Evolutionary conservation across 2,797 vertebrate species (phyloP).

Genomic region (Clamator glandarius): DNA sequence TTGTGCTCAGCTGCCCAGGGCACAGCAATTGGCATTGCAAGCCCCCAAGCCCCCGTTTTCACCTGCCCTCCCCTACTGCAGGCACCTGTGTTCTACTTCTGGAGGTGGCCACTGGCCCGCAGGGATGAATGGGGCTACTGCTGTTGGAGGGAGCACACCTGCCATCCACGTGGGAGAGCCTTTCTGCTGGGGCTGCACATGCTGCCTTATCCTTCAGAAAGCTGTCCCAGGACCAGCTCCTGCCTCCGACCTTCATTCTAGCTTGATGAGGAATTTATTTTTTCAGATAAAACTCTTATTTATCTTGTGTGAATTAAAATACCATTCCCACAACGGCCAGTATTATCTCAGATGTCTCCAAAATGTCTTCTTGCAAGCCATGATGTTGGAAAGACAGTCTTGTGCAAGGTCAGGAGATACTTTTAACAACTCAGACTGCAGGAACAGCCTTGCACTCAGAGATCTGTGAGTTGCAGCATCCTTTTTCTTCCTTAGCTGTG

Average conservation of each 20-base stretch:
- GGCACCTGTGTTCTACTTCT: not conserved
- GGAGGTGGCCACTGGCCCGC: no score
- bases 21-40: accelerated
- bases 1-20: not conserved
- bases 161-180: no score
- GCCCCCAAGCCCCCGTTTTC: not conserved
- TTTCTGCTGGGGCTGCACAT: no score
- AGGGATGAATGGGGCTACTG: no score
- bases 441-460: accelerated
- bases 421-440: not conserved
- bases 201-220: not conserved
- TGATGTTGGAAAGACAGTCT: not conserved
- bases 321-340: not conserved
- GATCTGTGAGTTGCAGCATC: not conserved
- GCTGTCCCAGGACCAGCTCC: not conserved
- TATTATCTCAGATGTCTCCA: not conserved
- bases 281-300: not conserved
- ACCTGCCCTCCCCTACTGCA: not conserved
- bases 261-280: not conserved
- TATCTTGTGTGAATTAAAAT: not conserved
- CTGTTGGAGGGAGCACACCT: no score
- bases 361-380: not conserved
- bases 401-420: not conserved
- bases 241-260: not conserved
- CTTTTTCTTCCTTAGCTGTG: not conserved